phyloP scores from a whole-genome alignment of 1,140 invertebrate species.

The Trachymyrmex cornetzi region DNA sequence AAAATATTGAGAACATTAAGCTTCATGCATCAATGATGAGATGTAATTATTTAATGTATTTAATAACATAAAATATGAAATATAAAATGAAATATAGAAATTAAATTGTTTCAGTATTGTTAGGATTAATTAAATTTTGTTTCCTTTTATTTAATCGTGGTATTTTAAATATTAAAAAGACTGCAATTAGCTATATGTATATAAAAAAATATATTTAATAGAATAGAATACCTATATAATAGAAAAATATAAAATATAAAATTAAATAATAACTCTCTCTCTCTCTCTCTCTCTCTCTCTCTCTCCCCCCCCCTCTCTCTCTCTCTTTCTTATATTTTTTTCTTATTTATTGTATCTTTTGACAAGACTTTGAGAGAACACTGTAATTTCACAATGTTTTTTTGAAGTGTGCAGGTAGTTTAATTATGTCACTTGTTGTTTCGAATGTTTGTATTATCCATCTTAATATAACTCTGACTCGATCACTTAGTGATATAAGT shows the following conservation, averaged over 20 bases:
- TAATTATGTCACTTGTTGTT: conserved; percentile 15
- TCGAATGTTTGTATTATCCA: background rate
- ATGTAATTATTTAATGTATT: background rate
- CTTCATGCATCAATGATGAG: background rate
- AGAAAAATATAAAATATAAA: background rate
- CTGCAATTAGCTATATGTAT: background rate
- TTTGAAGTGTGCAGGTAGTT: background rate
- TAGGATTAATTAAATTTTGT: background rate
- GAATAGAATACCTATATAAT: background rate
- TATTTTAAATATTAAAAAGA: background rate
- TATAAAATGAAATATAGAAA: background rate
- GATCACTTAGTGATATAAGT: conserved; percentile 17
- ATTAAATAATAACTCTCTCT: background rate
- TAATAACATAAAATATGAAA: conserved; percentile 4
- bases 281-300: no score
- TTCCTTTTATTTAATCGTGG: background rate
- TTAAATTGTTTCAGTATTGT: background rate
- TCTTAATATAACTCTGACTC: conserved; percentile 21
- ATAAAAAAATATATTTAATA: background rate
- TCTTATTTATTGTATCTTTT: background rate
- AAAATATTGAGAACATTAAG: background rate
- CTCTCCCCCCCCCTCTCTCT: no score
- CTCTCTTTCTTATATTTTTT: no score
- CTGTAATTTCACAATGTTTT: background rate
- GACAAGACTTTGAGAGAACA: background rate